These are phyloP conservation scores for Entomyzon cyanotis DNA, from an alignment of 2,113 vertebrate species.

Conservation along the genomic window DNA sequence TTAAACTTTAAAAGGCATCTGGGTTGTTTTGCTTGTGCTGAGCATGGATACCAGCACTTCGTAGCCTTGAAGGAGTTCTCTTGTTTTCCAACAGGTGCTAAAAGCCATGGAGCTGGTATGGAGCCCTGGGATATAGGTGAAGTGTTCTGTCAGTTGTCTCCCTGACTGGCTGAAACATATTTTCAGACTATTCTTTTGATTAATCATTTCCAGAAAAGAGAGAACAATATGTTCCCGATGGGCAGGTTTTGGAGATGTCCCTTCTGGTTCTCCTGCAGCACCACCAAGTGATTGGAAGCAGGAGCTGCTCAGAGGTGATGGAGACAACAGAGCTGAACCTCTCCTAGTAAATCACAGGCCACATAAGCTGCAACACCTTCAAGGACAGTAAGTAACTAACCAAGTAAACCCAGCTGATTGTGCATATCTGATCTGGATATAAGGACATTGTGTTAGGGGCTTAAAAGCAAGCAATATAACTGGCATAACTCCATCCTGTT, in stretches of 20 bases:
- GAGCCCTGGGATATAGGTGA: neutral
- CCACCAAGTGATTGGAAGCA: neutral
- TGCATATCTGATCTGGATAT: neutral
- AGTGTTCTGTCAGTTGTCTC: neutral
- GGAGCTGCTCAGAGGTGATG: neutral
- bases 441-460: neutral
- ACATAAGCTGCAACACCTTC: neutral
- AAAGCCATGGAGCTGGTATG: neutral
- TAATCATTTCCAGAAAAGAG: neutral
- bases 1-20: neutral
- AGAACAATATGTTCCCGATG: neutral
- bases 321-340: neutral
- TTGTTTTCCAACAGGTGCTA: neutral
- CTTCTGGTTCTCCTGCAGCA: neutral
- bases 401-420: neutral
- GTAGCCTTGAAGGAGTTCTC: neutral
- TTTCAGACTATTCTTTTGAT: neutral
- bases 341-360: neutral
- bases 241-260: neutral
- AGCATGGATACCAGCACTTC: neutral
- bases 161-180: neutral
- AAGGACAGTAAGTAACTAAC: neutral
- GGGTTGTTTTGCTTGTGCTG: neutral
- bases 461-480: neutral
- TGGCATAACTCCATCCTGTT: neutral